Evolutionary conservation across 2,797 vertebrate species (phyloP).

Genomic region (Sebastes vulpes): DNA sequence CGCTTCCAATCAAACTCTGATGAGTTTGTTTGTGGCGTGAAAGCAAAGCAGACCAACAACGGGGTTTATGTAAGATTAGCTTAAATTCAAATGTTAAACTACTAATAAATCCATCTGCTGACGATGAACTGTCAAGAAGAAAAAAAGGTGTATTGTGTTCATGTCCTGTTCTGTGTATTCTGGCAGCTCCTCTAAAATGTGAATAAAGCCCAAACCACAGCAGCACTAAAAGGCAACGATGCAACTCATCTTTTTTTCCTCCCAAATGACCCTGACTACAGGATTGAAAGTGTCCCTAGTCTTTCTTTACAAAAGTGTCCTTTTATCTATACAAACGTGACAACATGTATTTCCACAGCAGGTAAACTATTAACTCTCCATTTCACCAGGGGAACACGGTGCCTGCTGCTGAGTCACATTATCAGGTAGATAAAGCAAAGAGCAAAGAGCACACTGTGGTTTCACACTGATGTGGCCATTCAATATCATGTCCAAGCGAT

Average conservation of each 20-base stretch:
- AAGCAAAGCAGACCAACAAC: neutral
- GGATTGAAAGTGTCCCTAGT: neutral
- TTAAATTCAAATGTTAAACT: neutral
- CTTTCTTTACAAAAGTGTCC: neutral
- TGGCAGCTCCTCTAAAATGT: neutral
- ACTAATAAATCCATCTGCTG: neutral
- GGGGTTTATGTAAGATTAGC: neutral
- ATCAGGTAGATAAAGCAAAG: neutral
- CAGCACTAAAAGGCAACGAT: too few species aligned
- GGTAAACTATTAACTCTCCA: neutral
- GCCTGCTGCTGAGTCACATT: neutral
- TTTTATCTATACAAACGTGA: neutral
- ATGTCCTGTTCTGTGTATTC: neutral
- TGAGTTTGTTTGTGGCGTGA: neutral
- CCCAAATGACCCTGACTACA: neutral
- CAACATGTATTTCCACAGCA: neutral
- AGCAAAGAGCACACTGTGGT: neutral
- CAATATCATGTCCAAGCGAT: neutral
- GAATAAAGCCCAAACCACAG: too few species aligned
- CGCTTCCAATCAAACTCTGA: neutral
- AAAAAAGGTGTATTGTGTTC: neutral
- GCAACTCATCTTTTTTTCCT: neutral
- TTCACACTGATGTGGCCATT: neutral
- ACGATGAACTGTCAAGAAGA: neutral
- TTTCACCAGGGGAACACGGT: neutral